Conservation (phyloP, 2,797 vertebrate genomes). For the Notamacropus eugenii region DNA sequence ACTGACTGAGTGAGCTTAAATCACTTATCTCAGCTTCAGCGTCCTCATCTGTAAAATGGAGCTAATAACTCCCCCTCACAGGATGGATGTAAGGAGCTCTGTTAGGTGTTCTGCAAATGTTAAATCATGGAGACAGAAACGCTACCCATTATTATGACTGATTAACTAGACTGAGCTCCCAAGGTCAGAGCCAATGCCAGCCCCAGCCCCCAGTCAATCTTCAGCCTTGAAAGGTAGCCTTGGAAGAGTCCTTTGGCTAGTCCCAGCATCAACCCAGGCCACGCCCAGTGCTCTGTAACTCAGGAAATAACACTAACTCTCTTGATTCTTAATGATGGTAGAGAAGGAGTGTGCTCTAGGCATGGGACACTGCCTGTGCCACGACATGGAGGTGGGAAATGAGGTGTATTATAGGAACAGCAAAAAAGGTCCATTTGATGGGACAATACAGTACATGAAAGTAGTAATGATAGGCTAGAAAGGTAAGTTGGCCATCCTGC, state of each 20-base stretch:
- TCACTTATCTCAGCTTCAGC: neutral
- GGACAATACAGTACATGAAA: neutral
- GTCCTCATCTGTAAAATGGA: neutral
- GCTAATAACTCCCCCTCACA: neutral
- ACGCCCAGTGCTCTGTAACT: neutral
- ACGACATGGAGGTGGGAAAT: neutral
- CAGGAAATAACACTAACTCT: neutral
- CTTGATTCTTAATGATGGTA: too few species aligned
- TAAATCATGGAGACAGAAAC: neutral
- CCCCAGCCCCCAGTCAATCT: neutral
- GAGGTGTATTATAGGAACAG: neutral
- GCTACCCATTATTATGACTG: neutral
- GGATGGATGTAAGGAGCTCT: neutral
- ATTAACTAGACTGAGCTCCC: neutral
- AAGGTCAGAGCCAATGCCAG: neutral
- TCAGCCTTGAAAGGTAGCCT: neutral
- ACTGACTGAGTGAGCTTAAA: neutral
- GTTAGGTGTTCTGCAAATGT: neutral
- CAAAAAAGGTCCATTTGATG: neutral
- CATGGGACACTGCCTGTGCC: neutral
- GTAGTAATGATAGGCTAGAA: neutral
- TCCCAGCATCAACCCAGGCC: neutral
- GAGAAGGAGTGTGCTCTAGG: too few species aligned
- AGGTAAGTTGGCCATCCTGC: fast-evolving
- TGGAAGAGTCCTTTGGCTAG: neutral